phyloP scores from a whole-genome alignment of 1,140 invertebrate genomes.

The Cyclina sinensis region DNA sequence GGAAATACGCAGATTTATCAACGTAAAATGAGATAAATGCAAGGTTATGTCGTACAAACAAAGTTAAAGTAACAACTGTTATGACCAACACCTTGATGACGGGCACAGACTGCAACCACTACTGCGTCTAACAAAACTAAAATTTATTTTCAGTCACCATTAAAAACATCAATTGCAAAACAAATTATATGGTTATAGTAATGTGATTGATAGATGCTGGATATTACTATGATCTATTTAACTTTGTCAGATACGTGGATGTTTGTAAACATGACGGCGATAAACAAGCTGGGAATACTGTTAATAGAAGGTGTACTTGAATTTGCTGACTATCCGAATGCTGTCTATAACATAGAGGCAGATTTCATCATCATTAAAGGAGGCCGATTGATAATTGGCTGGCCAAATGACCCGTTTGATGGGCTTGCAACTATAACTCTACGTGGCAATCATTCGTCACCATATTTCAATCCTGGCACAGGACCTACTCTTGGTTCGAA shows the following conservation, averaged over 20 bases:
- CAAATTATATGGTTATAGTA: no score
- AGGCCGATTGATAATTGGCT: slow-evolving; percentile 72
- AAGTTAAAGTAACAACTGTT: no score
- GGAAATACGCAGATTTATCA: no score
- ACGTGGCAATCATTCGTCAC: slow-evolving; percentile 75
- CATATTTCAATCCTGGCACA: slow-evolving; percentile 60
- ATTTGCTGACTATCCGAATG: slow-evolving; percentile 69
- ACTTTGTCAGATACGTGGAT: slow-evolving; percentile 80
- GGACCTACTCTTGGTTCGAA: slow-evolving; percentile 52
- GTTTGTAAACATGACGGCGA: slow-evolving; percentile 70
- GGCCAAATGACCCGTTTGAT: slow-evolving; percentile 78
- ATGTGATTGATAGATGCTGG: no score
- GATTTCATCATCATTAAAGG: slow-evolving; percentile 46
- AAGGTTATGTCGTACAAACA: no score
- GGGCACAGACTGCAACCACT: no score
- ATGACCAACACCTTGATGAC: no score
- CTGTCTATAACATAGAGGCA: slow-evolving; percentile 71
- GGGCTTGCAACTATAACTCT: slow-evolving; percentile 78
- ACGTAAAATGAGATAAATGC: no score
- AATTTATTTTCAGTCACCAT: no score
- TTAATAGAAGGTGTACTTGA: slow-evolving; percentile 81
- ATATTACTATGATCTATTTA: no score
- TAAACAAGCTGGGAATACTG: slow-evolving; percentile 71
- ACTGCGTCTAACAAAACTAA: no score
- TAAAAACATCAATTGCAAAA: no score